A percentile compares a stretch with the other conserved stretches of the same genome.
phyloP scores from a whole-genome alignment of 2,888 invertebrate species.

The Leucophenga montana region DNA sequence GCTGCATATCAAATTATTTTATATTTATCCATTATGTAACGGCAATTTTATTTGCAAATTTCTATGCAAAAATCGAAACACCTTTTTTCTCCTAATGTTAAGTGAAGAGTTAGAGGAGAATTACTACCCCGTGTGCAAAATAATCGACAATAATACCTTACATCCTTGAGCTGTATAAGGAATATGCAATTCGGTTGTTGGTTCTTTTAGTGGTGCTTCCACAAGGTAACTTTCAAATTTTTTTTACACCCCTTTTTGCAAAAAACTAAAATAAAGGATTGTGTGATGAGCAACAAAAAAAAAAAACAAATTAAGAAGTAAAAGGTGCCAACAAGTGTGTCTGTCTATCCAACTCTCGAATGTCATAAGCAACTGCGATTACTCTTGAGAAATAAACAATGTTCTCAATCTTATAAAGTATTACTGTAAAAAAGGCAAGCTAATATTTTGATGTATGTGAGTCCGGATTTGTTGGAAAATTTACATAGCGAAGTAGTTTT shows the following conservation, averaged over 20 bases:
- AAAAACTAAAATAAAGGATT: not conserved
- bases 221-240: conserved; percentile 45
- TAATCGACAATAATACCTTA: conserved; percentile 39
- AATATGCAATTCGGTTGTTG: conserved; percentile 52
- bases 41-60: conserved; percentile 36
- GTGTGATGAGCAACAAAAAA: no score
- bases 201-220: conserved; percentile 40
- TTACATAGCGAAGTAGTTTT: no score
- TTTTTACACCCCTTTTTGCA: conserved; percentile 18
- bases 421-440: no score
- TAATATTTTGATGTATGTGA: no score
- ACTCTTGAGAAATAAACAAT: no score
- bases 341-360: no score
- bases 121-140: conserved; percentile 39
- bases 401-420: no score
- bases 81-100: not conserved
- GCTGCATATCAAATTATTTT: not conserved
- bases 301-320: conserved; percentile 21
- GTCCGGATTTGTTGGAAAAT: no score
- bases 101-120: conserved; percentile 17
- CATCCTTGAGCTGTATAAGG: conserved; percentile 46
- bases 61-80: conserved; percentile 42
- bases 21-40: conserved; percentile 38
- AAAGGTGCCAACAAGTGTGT: conserved; percentile 47
- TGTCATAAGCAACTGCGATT: no score